Evolutionary conservation across 2,888 invertebrate species (phyloP), one percentile per base, ranked within the genome.

Genomic region (Cacoxenus indagator): DNA sequence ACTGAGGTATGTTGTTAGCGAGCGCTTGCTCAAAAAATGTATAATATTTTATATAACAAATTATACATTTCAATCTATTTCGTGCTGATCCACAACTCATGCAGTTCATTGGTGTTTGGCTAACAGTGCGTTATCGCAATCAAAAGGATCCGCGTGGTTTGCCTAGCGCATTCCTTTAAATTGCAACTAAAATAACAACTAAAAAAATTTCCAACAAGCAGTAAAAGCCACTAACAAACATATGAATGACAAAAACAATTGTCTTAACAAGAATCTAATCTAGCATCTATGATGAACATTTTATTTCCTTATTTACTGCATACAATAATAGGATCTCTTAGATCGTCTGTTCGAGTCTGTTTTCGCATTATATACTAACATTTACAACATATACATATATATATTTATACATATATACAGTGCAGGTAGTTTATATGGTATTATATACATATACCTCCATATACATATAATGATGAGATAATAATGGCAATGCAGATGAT

Each of bases 81-180:
- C 5, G 37, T 37, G 2, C 37, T n/a, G n/a, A 4, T 37, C 14
- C 19, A 62, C 69, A 73, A 74, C 75, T 78, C 76, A 67, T 62
- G 69, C 95, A 98, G 97, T 97, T 98, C 91, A 92, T 97, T 90
- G 98, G 98, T 90, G 88, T 88, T 76, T 88, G 88, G 88, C 74
- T 98, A 92, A 97, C 98, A 84, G 94, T 97, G 88, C 93, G 97
- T 86, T 98, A 96, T 92, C 94, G 98, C 90, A 98, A 98, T 91
- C 97, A 97, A 91, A 97, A 97, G 93, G 97, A 98, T 91, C 98
- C 97, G 85, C 92, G 96, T 83, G 96, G 96, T 90, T 96, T 97
- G 91, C 96, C 97, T 87, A 96, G 96, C 91, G 97, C 97, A 91
- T 98, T 97, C 91, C 94, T 98, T 89, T 97, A 96, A 94, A 83